Evolutionary conservation across 1,140 invertebrate genomes (phyloP).

Genomic region (Bemisia tabaci): DNA sequence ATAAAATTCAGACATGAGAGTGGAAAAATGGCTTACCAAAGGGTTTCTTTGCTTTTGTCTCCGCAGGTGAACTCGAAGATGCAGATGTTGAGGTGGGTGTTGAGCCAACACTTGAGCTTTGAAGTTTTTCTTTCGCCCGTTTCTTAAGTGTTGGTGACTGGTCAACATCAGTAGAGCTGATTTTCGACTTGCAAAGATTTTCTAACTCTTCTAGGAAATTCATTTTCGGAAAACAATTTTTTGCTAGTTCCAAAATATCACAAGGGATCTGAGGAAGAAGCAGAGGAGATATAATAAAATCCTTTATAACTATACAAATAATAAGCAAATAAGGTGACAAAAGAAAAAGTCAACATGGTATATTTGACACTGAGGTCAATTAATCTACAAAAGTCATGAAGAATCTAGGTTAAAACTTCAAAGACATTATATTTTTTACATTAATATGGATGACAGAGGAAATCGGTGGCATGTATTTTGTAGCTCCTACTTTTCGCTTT

Average conservation of each 20-base stretch:
- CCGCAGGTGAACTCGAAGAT: neutral
- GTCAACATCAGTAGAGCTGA: neutral
- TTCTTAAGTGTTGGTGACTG: conserved; percentile 4
- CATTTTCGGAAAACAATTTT: conserved; percentile 5
- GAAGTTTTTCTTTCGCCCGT: conserved; percentile 2
- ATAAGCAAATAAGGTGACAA: no score
- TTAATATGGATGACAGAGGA: no score
- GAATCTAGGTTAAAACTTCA: no score
- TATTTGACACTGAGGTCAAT: no score
- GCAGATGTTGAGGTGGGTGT: neutral
- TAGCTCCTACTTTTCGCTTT: no score
- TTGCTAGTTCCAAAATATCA: neutral
- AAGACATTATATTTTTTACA: no score
- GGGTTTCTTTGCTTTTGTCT: conserved; percentile 39
- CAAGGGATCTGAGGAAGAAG: conserved; percentile 2
- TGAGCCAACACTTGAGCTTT: neutral
- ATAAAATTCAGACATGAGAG: no score
- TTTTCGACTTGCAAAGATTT: neutral
- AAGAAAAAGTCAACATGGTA: no score
- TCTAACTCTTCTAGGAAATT: conserved; percentile 5
- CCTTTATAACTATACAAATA: no score
- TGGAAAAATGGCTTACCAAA: conserved; percentile 36
- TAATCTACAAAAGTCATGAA: no score
- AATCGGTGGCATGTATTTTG: no score
- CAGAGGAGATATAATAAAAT: no score